Percentiles rank a stretch among this genome's conserved stretches.
Conservation (phyloP, 2,888 invertebrate species). For the Epinotia nisella region DNA sequence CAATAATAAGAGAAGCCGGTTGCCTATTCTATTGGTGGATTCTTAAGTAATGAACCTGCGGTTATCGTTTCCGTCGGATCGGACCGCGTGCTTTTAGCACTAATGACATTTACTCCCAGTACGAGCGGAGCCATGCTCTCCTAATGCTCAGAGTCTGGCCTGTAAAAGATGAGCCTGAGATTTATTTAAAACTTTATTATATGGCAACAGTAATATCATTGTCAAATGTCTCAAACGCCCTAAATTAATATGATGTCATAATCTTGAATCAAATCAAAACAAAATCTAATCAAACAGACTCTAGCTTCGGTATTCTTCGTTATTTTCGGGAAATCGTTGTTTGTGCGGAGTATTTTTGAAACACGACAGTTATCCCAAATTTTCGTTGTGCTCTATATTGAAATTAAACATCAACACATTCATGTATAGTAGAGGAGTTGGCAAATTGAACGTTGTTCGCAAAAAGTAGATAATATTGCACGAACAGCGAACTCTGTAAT, state of each 20-base stretch:
- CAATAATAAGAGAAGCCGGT: constrained; percentile 27
- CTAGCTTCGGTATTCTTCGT: not conserved
- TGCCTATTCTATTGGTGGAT: constrained; percentile 32
- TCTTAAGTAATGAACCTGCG: constrained; percentile 42
- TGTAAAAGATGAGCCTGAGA: too few relatives aligned
- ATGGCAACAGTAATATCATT: too few relatives aligned
- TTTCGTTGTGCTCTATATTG: not conserved
- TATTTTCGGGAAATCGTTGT: too few relatives aligned
- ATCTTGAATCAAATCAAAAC: too few relatives aligned
- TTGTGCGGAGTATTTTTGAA: too few relatives aligned
- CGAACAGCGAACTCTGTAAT: constrained; percentile 52
- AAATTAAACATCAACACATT: not conserved
- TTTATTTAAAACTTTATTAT: too few relatives aligned
- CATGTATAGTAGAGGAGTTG: not conserved
- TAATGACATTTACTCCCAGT: constrained; percentile 41
- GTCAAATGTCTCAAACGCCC: too few relatives aligned
- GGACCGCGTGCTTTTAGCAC: constrained; percentile 46
- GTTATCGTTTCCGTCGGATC: constrained; percentile 41
- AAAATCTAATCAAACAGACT: too few relatives aligned
- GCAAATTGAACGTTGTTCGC: constrained; percentile 15
- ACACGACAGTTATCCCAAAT: not conserved
- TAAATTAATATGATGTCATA: too few relatives aligned
- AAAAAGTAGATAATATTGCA: constrained; percentile 34
- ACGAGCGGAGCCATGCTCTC: constrained; percentile 5
- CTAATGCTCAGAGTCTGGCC: too few relatives aligned